Evolutionary conservation across 2,797 vertebrate genomes (phyloP).

Genomic region (Phataginus tetradactyla): DNA sequence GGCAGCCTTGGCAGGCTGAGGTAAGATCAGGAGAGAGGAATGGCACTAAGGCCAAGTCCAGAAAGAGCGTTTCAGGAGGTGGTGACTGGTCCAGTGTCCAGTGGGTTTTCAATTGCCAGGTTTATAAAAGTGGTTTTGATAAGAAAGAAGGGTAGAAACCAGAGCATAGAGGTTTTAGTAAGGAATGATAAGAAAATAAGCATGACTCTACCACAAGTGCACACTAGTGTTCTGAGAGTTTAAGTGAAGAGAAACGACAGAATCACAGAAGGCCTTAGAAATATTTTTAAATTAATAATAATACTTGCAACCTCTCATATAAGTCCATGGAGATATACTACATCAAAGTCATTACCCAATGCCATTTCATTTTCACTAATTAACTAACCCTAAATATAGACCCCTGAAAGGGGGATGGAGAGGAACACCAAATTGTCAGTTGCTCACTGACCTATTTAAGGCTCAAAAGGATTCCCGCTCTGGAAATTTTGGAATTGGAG

Average conservation of each 20-base stretch:
- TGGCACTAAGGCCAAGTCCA: background rate
- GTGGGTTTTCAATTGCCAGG: background rate
- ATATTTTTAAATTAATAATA: background rate
- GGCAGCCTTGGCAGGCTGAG: no score
- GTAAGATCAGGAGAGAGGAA: background rate
- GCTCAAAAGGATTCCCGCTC: background rate
- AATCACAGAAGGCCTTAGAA: background rate
- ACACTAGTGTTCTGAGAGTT: background rate
- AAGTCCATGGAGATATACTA: background rate
- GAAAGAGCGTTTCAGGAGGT: background rate
- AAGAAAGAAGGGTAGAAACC: background rate
- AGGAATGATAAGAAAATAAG: background rate
- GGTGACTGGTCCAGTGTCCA: background rate
- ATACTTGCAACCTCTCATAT: background rate
- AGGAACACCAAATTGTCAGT: background rate
- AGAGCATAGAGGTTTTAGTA: background rate
- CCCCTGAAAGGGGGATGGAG: background rate
- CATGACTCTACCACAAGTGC: background rate
- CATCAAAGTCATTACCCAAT: background rate
- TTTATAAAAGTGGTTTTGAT: background rate
- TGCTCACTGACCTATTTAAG: background rate
- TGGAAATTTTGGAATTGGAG: background rate
- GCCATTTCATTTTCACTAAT: background rate
- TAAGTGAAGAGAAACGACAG: background rate
- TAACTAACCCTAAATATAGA: constrained; percentile 23